Conservation (phyloP, 92 coral and sea anemone genomes). For the Heteractis magnifica region DNA sequence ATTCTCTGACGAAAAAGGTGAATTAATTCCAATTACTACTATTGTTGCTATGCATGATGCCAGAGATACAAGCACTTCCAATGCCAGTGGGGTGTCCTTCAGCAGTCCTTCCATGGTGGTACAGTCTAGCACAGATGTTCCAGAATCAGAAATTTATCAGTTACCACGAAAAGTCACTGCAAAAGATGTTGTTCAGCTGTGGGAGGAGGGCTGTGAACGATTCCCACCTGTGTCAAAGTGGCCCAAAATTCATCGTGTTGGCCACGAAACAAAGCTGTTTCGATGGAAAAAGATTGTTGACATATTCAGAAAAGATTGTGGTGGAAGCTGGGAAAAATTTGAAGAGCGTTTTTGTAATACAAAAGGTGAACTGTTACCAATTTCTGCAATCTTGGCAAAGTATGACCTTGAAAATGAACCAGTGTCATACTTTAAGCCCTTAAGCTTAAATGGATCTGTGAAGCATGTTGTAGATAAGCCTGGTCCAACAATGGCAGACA, state of each 20-base stretch:
- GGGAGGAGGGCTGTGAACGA: slow-evolving; percentile 96
- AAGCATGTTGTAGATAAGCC: slow-evolving; percentile 20
- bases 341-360: slow-evolving; percentile 76
- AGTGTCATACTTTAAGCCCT: slow-evolving; percentile 56
- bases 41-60: slow-evolving; percentile 99
- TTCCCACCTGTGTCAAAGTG: slow-evolving; percentile 92
- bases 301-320: slow-evolving; percentile 92
- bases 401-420: slow-evolving; percentile 93
- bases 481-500: slow-evolving; percentile 37
- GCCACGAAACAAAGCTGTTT: slow-evolving; percentile 95
- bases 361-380: slow-evolving; percentile 90
- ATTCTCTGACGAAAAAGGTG: slow-evolving; percentile 90
- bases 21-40: slow-evolving; percentile 88
- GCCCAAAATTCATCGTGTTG: slow-evolving; percentile 95
- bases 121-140: slow-evolving; percentile 46
- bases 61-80: slow-evolving; percentile 62
- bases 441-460: slow-evolving; percentile 45
- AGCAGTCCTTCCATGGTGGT: slow-evolving; percentile 12
- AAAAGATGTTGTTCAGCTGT: slow-evolving; percentile 86
- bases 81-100: slow-evolving; percentile 28
- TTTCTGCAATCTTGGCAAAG: slow-evolving; percentile 91
- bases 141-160: slow-evolving; percentile 70
- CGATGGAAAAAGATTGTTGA: slow-evolving; percentile 98
- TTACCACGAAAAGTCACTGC: slow-evolving; percentile 97
- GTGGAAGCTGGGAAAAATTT: slow-evolving; percentile 91